Evolutionary conservation across 1,140 invertebrate species (phyloP), one percentile per base, ranked within the genome.

Genomic region (Aradophagus sp.): DNA sequence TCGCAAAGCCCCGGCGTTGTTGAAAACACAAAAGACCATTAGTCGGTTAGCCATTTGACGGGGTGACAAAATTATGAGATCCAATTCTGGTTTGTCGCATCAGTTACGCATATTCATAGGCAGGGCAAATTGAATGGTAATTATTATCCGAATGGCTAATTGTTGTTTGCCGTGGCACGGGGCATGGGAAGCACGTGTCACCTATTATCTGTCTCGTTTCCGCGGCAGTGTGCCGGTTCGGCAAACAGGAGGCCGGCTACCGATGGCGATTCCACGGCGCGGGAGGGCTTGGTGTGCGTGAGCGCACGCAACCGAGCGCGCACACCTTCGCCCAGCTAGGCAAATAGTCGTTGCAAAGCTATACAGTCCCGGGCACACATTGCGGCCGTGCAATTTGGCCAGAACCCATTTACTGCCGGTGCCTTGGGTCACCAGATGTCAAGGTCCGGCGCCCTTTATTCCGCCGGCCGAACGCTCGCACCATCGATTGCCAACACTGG

Each of bases 371-470:
- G 23, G 15, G 27, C 48, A 55, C 55, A 61, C 55, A 68, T 55
- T 59, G 55, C 16, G 65, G 55, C 20, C 44, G 39, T 39, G 20
- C 13, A 59, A 35, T 59, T 68, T 68, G 42, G 41, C 42, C 34
- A 55, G 48, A 68, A 55, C 55, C 23, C 65, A 55, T 61, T 61
- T 68, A 42, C 39, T 48, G n/a, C 42, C 53, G 32, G 29, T 55
- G 55, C 48, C 65, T 68, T 68, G 41, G 48, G 55, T 68, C 34
- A 55, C 55, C 47, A 47, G 55, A 68, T 67, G 53, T 58, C 63
- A 67, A 67, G 53, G 63, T 67, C 63, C 36, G 53, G n/a, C n/a
- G 44, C 59, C 47, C 48, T 59, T 68, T 59, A 65, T 65, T 39
- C 50, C 2, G 16, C 11, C 19, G 6, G 7, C n/a, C 41, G 26